Base-by-base conservation (phyloP, 53 echinoderm and acorn worm species). In the Astropecten irregularis region DNA sequence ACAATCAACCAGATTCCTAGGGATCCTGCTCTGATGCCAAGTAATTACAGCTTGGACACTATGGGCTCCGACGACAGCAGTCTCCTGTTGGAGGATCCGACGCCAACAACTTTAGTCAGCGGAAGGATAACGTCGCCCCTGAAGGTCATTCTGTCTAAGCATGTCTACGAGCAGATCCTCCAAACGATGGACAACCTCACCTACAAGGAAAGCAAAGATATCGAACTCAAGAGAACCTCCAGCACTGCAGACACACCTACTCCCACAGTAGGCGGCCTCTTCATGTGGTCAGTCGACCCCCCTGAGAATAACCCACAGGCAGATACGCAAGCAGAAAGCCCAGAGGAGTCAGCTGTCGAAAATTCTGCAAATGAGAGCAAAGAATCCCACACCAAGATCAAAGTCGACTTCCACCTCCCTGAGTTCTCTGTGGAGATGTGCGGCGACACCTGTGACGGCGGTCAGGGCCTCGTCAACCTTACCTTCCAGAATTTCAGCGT, bases 121-220 rank as follows among this genome's bases (percentile, higher is more conserved):
- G 94, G 99, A 3, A 94, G 82, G 46, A 83, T 99, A 14, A 86
- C 94, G 10, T 88, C 92, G 4, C 94, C 94, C 0, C 56, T 99
- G 44, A 92, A 92, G 44, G 92, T 99, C 23, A 73, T 90, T 36
- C 84, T 99, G 9, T 94, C 99, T 14, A 99, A 99, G 38, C 99
- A 94, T 30, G 88, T 99, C 47, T 99, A 88, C 55, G 99, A 99
- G 68, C 99, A 99, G 70, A 88, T 99, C 21, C 50, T 99, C 27
- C 90, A 99, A 56, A 99, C 99, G 6, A 51, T 99, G 52, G 99
- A 99, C 63, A 99, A 99, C 58, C 69, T 99, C 38, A 99, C 99
- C 5, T 96, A 91, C 49, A 55, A 77, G 56, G 85, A 85, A 57
- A 15, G 18, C 83, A 34, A 72, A 58, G 71, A 86, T 27, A 35